Evolutionary conservation across 1,140 invertebrate genomes (phyloP).

Genomic region (Periplaneta americana): DNA sequence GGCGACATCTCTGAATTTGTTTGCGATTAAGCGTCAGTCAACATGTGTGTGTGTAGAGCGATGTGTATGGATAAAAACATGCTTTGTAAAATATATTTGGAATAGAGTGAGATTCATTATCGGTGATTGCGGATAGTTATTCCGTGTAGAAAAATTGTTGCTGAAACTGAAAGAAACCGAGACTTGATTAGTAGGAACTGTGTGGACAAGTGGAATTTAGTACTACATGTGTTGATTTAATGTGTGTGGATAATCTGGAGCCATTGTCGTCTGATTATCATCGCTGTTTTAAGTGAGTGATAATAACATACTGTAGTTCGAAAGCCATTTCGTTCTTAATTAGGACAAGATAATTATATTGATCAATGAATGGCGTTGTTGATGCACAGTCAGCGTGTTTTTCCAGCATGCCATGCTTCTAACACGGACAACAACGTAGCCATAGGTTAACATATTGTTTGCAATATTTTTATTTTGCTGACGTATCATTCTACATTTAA

Average conservation of each 20-base stretch:
- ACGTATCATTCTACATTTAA: neutral
- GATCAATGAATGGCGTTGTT: neutral
- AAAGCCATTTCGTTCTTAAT: neutral
- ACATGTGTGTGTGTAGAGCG: neutral
- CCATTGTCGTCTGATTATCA: neutral
- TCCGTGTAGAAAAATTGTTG: neutral
- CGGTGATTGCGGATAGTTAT: neutral
- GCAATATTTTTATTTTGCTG: neutral
- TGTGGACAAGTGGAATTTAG: neutral
- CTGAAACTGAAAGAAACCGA: neutral
- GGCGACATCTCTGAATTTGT: neutral
- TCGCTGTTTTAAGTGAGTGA: neutral
- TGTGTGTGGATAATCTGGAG: neutral
- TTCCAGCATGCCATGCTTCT: constrained; percentile 12
- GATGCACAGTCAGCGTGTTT: neutral
- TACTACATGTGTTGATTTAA: neutral
- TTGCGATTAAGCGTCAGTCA: constrained; percentile 10
- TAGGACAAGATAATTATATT: neutral
- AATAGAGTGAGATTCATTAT: neutral
- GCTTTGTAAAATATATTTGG: neutral
- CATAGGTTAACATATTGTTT: constrained; percentile 16
- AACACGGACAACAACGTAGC: constrained; percentile 9
- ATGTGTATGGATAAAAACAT: neutral
- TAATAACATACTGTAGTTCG: neutral
- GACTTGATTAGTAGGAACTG: neutral